These are phyloP conservation scores for Ceyx erithaca DNA, from an alignment of 2,797 vertebrate genomes.

Conservation along the genomic window DNA sequence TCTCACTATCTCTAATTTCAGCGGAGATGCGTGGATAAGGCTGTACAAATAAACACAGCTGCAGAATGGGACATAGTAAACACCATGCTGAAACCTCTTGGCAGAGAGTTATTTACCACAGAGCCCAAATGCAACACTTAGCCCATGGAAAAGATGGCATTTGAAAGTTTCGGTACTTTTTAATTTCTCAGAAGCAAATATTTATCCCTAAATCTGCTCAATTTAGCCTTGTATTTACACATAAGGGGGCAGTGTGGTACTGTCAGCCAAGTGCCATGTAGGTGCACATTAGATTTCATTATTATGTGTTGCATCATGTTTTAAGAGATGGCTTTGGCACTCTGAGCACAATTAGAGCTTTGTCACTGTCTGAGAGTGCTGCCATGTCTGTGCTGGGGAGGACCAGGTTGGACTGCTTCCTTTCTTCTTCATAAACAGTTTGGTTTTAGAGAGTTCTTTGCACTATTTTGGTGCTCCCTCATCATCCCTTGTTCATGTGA, in stretches of 20 bases:
- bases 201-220: constrained; percentile 52
- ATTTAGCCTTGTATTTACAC: constrained; percentile 62
- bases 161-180: constrained; percentile 25
- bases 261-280: constrained; percentile 41
- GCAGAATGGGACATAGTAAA: not conserved
- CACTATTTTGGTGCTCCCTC: rapidly evolving
- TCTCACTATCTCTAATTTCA: not conserved
- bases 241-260: constrained; percentile 82
- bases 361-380: not conserved
- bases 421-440: not conserved
- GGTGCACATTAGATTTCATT: constrained; percentile 43
- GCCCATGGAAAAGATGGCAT: constrained; percentile 19
- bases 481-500: not conserved
- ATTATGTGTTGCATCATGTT: constrained; percentile 39
- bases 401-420: not conserved
- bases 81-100: constrained; percentile 33
- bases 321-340: constrained; percentile 40
- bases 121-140: not conserved
- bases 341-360: constrained; percentile 26
- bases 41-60: constrained; percentile 13
- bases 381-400: not conserved
- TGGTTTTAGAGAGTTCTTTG: not conserved
- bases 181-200: constrained; percentile 61
- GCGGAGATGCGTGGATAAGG: not conserved
- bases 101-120: constrained; percentile 35